Percentiles rank a stretch among this genome's conserved stretches.
Evolutionary conservation across 2,797 vertebrate genomes (phyloP).

Genomic region (Rhinella marina): DNA sequence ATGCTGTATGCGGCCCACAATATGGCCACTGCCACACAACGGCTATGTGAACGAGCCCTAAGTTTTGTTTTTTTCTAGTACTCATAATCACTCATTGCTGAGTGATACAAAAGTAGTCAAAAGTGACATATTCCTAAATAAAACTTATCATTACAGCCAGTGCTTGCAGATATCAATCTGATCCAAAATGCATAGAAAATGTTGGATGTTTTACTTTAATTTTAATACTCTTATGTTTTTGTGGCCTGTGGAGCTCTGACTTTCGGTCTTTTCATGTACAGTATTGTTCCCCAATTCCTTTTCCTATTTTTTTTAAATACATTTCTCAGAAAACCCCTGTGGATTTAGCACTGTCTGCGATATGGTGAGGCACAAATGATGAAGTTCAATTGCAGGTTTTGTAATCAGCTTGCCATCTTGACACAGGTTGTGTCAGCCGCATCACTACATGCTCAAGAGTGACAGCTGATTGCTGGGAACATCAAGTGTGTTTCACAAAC

Average conservation of each 20-base stretch:
- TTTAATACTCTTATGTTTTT: background rate
- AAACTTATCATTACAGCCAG: background rate
- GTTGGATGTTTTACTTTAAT: background rate
- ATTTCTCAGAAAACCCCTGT: conserved; percentile 1
- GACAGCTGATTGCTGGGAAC: conserved; percentile 48
- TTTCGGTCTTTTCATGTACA: background rate
- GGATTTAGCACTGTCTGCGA: conserved; percentile 29
- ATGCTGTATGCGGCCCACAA: too few species aligned
- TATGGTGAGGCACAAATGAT: conserved; percentile 39
- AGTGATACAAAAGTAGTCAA: background rate
- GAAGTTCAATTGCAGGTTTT: conserved; percentile 57
- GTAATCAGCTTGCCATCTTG: conserved; percentile 60
- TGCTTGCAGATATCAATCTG: background rate
- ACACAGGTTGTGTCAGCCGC: conserved; percentile 27
- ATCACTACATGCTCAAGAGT: conserved; percentile 39
- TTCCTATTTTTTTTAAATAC: background rate
- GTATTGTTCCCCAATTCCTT: background rate
- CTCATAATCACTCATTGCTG: too few species aligned
- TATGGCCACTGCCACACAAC: too few species aligned
- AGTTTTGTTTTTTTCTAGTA: too few species aligned
- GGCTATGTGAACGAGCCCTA: too few species aligned
- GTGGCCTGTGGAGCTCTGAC: background rate
- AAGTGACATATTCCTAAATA: background rate
- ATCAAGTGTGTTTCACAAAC: conserved; percentile 49
- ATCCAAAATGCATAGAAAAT: background rate